These are phyloP conservation scores for Taeniopygia guttata DNA, from an alignment of 2,797 vertebrate genomes.

Conservation along the genomic window DNA sequence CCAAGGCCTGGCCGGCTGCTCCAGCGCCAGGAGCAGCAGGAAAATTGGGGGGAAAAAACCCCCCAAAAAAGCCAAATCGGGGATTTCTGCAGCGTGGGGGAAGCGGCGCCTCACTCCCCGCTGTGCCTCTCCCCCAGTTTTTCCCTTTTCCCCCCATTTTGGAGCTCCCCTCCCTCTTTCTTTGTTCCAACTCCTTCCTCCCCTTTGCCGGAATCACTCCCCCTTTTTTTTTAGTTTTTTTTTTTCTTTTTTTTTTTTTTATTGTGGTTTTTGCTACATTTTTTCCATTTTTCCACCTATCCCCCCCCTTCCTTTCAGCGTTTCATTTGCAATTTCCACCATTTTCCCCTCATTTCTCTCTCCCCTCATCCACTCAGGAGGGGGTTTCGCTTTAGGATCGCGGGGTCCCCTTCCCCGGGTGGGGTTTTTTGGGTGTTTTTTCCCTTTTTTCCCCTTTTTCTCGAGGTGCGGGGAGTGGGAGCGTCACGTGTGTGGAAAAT, in stretches of 20 bases:
- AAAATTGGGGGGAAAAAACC: background rate
- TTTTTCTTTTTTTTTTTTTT: background rate
- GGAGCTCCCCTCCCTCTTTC: background rate
- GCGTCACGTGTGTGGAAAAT: background rate
- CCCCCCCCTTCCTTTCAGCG: background rate
- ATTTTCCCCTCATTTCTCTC: background rate
- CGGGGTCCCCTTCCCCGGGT: background rate
- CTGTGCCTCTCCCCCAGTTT: background rate
- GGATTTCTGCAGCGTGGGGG: background rate
- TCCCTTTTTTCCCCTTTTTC: background rate
- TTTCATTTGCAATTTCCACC: background rate
- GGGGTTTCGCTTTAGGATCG: background rate
- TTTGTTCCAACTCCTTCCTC: background rate
- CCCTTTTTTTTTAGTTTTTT: background rate
- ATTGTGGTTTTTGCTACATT: background rate
- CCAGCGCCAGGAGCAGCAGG: fast-evolving
- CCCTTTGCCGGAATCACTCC: background rate
- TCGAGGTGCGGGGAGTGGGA: background rate
- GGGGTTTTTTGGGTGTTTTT: background rate
- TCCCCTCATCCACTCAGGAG: background rate
- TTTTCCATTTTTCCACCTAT: background rate
- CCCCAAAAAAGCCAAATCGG: background rate
- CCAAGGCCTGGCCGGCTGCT: background rate
- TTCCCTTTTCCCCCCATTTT: background rate
- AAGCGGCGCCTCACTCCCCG: background rate